phyloP scores from a whole-genome alignment of 2,888 invertebrate genomes.

The Chorisops tibialis region DNA sequence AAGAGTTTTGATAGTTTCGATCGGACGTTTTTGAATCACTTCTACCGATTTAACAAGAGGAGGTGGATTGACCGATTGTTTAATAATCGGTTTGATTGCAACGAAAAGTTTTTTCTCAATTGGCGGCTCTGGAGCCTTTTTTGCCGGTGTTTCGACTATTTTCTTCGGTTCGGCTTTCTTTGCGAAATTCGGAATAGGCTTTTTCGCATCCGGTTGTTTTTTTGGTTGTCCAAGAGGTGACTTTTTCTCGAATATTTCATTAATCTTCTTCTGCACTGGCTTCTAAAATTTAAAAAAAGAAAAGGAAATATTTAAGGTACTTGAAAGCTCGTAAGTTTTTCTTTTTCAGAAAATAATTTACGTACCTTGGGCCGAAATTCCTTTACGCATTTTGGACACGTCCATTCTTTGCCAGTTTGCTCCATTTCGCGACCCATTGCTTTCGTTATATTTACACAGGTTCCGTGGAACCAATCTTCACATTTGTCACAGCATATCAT shows the following conservation, averaged over 20 bases:
- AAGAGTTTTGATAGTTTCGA: background rate
- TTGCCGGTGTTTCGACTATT: background rate
- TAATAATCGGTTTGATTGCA: background rate
- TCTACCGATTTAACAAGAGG: constrained; percentile 7
- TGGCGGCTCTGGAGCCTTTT: background rate
- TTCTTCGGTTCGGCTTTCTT: background rate
- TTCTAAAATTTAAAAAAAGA: constrained; percentile 20
- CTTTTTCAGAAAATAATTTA: background rate
- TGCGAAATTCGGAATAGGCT: background rate
- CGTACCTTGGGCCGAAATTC: constrained; percentile 44
- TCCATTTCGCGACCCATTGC: constrained; percentile 92
- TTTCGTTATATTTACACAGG: constrained; percentile 90
- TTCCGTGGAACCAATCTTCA: constrained; percentile 98
- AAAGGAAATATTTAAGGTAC: background rate
- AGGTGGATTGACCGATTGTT: background rate
- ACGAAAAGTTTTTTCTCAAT: constrained; percentile 14
- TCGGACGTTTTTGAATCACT: background rate
- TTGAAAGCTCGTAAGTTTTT: too few relatives aligned
- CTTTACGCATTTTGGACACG: constrained; percentile 78
- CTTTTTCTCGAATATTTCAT: constrained; percentile 28
- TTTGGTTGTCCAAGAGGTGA: background rate
- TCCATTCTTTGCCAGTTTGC: constrained; percentile 81
- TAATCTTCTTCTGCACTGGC: constrained; percentile 32
- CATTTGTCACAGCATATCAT: constrained; percentile 97
- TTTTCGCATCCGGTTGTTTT: constrained; percentile 2